phyloP scores from a whole-genome alignment of 2,888 invertebrate species.

The Pterostichus madidus region DNA sequence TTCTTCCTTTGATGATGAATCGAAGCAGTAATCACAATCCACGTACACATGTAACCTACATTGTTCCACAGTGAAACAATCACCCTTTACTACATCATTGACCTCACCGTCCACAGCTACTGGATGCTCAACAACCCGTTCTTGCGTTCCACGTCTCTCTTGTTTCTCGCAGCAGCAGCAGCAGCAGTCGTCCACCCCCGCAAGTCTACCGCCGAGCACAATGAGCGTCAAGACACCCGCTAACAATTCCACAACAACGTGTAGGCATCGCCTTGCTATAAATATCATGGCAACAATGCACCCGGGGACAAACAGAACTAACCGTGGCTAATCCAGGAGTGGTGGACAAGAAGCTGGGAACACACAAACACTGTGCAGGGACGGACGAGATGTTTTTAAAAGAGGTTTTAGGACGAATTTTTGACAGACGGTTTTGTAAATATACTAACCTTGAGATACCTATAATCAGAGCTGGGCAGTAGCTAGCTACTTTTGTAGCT shows the following conservation, averaged over 20 bases:
- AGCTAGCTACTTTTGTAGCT: no score
- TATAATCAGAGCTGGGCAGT: no score
- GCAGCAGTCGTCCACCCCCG: slow-evolving; percentile 39
- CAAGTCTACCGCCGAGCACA: slow-evolving; percentile 40
- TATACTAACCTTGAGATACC: no score
- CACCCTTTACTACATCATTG: slow-evolving; percentile 25
- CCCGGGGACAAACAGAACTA: slow-evolving; percentile 63
- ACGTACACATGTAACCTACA: background rate
- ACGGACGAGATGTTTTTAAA: background rate
- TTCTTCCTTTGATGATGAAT: no score
- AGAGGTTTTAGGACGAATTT: no score
- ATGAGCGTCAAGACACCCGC: slow-evolving; percentile 60
- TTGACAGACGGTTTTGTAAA: no score
- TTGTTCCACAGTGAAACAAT: slow-evolving; percentile 41
- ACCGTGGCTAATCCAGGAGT: slow-evolving; percentile 56
- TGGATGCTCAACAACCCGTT: slow-evolving; percentile 41
- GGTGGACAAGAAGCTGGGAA: background rate
- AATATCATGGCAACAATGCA: slow-evolving; percentile 63
- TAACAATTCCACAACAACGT: slow-evolving; percentile 65
- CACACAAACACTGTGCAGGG: background rate
- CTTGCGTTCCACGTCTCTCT: no score
- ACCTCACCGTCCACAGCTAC: slow-evolving; percentile 42
- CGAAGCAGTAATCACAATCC: no score
- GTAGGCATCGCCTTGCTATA: slow-evolving; percentile 61
- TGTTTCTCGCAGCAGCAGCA: slow-evolving; percentile 4